Base-by-base conservation (phyloP, 2,888 invertebrate species). In the Buathra laborator region DNA sequence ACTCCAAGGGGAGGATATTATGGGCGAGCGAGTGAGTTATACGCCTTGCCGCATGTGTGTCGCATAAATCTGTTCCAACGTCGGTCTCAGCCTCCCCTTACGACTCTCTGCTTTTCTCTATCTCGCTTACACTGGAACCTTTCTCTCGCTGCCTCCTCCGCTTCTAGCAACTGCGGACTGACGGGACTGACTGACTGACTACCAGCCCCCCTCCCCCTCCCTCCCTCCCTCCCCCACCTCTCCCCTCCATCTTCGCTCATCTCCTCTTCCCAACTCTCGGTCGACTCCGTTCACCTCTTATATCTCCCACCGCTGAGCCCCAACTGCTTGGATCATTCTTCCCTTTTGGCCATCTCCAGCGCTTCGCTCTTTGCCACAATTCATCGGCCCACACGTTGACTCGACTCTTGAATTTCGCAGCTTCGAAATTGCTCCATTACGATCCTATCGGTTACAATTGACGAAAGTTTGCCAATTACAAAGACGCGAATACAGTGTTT, bases 11-110 rank as follows among this genome's bases (percentile, higher is more conserved):
- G 90, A 90, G 91, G 90, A 92, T 92, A 93, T 93, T 93, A 93
- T 92, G 92, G 92, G 91, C 92, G 92, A 92, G 90, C 91, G 92
- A 93, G 93, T 93, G 93, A 93, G 93, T 93, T 93, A 93, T 93
- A 93, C 92, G 92, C 89, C 88, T 91, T 90, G 93, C 91, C 93
- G 93, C 93, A 93, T 93, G 92, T 93, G 93, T 92, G 93, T 93
- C 93, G 92, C 93, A 93, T 93, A 93, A 93, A 93, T 93, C 93
- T 93, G 93, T 91, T 90, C 90, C 90, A 89, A 90, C 88, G 91
- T 91, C 91, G 91, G 89, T 90, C 90, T 89, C 90, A 88, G 89
- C 87, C 90, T 89, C 88, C 86, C 86, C 87, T 87, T 87, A 87
- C 87, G 83, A 84, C 85, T 56, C 62, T 53, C 67, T 14, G 72